Percentiles rank a stretch among this genome's conserved stretches.
Conservation (phyloP, 1,140 invertebrate species). For the Drosophila ogumai region DNA sequence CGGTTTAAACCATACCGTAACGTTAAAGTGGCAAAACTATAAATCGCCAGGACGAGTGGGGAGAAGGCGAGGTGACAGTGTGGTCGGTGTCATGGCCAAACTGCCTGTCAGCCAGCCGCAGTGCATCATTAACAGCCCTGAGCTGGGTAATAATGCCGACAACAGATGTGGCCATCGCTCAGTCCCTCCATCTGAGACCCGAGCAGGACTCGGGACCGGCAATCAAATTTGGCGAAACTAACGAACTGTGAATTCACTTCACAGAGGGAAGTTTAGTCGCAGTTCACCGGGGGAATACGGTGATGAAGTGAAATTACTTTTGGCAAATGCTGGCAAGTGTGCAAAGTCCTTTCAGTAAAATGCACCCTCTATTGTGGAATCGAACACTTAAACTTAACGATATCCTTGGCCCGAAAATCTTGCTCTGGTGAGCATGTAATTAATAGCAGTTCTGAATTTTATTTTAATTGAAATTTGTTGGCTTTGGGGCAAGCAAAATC, state of each 20-base stretch:
- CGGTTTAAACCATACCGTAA: slow-evolving; percentile 29
- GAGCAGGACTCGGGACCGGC: background rate
- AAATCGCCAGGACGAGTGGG: slow-evolving; percentile 16
- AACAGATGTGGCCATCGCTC: slow-evolving; percentile 55
- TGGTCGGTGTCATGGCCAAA: slow-evolving; percentile 42
- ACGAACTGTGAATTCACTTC: slow-evolving; percentile 50
- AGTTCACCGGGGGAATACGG: background rate
- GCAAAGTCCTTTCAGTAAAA: background rate
- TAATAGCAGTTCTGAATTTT: background rate
- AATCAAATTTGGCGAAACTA: slow-evolving; percentile 45
- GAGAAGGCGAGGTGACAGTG: slow-evolving; percentile 20
- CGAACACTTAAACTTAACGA: background rate
- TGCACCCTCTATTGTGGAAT: background rate
- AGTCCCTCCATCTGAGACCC: slow-evolving; percentile 21
- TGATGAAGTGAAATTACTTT: slow-evolving; percentile 10
- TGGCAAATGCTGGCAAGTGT: background rate
- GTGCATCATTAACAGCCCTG: slow-evolving; percentile 59
- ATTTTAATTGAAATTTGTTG: background rate
- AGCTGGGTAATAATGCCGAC: slow-evolving; percentile 55
- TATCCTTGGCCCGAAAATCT: background rate
- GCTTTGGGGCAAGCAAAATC: background rate
- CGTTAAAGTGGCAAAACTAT: slow-evolving; percentile 37
- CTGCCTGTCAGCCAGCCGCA: slow-evolving; percentile 38
- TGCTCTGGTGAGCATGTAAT: background rate
- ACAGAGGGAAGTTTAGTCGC: slow-evolving; percentile 12